Conservation (phyloP, 2,797 vertebrate genomes). For the Notamacropus eugenii region DNA sequence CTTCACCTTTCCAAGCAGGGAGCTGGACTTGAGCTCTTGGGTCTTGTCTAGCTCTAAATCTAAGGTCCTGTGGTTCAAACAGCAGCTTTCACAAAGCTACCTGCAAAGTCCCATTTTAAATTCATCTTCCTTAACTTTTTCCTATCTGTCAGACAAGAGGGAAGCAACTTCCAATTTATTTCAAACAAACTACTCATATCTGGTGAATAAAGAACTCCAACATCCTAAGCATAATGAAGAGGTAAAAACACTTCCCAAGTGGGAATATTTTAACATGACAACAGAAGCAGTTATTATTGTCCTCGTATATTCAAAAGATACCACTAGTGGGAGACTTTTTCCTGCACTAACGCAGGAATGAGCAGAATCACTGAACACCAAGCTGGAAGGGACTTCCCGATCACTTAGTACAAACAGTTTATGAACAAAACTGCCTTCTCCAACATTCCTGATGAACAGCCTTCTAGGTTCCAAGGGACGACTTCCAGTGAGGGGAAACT, state of each 20-base stretch:
- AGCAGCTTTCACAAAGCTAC: neutral
- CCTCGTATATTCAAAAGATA: neutral
- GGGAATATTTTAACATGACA: constrained; percentile 1
- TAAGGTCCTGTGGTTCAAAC: neutral
- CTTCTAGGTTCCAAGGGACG: neutral
- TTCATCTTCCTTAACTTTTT: neutral
- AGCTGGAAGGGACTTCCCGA: neutral
- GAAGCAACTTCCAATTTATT: neutral
- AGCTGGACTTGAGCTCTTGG: neutral
- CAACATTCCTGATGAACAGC: neutral
- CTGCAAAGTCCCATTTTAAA: neutral
- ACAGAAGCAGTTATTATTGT: constrained; percentile 15
- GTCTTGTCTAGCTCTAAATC: neutral
- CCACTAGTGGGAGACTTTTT: neutral
- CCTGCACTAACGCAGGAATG: neutral
- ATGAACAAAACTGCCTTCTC: neutral
- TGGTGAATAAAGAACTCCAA: neutral
- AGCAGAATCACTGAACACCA: neutral
- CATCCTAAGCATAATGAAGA: neutral
- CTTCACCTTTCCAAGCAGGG: neutral
- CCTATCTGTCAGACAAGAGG: neutral
- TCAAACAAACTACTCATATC: neutral
- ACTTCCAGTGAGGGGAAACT: neutral
- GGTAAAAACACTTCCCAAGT: constrained; percentile 8
- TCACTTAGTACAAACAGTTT: neutral